Percentiles rank a stretch among this genome's conserved stretches.
Evolutionary conservation across 1,140 invertebrate genomes (phyloP).

Genomic region (Leptoteleia sp.): DNA sequence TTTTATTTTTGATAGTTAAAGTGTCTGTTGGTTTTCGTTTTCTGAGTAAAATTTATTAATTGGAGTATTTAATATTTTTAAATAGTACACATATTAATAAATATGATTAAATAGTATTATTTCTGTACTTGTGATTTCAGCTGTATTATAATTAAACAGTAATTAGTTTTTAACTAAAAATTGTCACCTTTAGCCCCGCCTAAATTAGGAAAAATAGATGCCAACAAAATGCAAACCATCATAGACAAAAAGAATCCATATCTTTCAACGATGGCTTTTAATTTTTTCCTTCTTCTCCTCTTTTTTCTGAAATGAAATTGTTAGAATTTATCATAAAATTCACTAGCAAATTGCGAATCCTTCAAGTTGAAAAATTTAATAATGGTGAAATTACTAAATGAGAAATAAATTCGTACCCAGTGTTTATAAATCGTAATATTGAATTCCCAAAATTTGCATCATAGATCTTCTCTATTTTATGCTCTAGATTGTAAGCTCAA

Average conservation of each 20-base stretch:
- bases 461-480: constrained; percentile 25
- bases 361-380: background rate
- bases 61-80: too few species aligned
- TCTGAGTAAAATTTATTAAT: too few species aligned
- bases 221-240: constrained; percentile 75
- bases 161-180: too few species aligned
- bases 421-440: constrained; percentile 30
- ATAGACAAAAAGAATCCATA: constrained; percentile 76
- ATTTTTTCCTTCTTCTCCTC: constrained; percentile 37
- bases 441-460: constrained; percentile 36
- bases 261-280: constrained; percentile 60
- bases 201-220: constrained; percentile 74
- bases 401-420: constrained; percentile 42
- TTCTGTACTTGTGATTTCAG: too few species aligned
- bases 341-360: background rate
- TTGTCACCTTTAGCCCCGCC: constrained; percentile 77
- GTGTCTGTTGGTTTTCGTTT: too few species aligned
- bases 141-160: too few species aligned
- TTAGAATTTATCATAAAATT: constrained; percentile 1
- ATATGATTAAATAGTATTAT: too few species aligned
- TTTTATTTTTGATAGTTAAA: too few species aligned
- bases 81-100: too few species aligned
- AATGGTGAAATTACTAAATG: constrained; percentile 31
- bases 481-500: constrained; percentile 55
- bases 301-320: constrained; percentile 24